phyloP scores from a whole-genome alignment of 2,888 invertebrate species.

The Melinaea menophilus region DNA sequence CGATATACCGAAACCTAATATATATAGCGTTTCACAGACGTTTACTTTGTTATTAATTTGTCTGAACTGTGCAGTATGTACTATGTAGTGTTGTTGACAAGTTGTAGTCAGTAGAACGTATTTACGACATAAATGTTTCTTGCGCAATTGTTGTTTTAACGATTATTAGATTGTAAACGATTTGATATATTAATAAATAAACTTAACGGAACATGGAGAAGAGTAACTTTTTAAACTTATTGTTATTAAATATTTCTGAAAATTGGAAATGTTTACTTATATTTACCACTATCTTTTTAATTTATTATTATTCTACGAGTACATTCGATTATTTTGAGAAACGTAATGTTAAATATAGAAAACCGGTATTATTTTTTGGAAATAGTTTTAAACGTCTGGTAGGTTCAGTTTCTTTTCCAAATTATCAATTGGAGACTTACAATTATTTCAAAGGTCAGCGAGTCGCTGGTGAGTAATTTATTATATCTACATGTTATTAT shows the following conservation, averaged over 20 bases:
- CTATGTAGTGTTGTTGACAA: too few relatives aligned
- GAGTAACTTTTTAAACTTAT: slow-evolving; percentile 23
- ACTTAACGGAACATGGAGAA: neutral
- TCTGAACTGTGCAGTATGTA: too few relatives aligned
- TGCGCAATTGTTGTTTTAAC: too few relatives aligned
- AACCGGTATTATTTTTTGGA: slow-evolving; percentile 71
- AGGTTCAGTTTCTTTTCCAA: slow-evolving; percentile 66
- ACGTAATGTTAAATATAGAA: slow-evolving; percentile 61
- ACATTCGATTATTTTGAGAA: slow-evolving; percentile 69
- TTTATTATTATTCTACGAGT: slow-evolving; percentile 66
- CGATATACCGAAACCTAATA: too few relatives aligned
- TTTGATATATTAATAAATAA: too few relatives aligned
- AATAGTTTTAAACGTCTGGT: slow-evolving; percentile 64
- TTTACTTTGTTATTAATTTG: too few relatives aligned
- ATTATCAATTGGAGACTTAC: slow-evolving; percentile 66
- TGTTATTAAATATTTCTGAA: slow-evolving; percentile 44
- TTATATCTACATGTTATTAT: slow-evolving; percentile 2
- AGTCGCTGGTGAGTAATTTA: slow-evolving; percentile 61
- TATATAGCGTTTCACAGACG: too few relatives aligned
- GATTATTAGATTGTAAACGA: too few relatives aligned
- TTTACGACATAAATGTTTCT: too few relatives aligned
- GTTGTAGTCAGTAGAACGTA: too few relatives aligned
- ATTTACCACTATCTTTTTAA: slow-evolving; percentile 48
- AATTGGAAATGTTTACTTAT: slow-evolving; percentile 60
- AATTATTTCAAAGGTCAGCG: slow-evolving; percentile 66